phyloP scores from a whole-genome alignment of 2,888 invertebrate species.

The Argyra leucocephala region DNA sequence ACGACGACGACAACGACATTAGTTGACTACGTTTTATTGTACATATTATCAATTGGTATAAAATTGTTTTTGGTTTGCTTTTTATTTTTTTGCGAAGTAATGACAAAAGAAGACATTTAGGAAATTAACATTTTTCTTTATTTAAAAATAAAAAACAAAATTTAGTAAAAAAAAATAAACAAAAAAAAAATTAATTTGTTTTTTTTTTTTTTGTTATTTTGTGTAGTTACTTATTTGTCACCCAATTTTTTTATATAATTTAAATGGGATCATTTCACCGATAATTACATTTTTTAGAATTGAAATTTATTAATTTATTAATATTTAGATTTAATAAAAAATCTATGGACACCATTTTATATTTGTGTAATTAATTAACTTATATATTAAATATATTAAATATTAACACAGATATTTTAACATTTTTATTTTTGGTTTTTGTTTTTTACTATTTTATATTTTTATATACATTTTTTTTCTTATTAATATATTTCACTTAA shows the following conservation, averaged over 20 bases:
- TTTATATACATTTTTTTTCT: neutral
- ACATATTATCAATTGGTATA: neutral
- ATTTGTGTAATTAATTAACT: too few relatives aligned
- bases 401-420: constrained; percentile 14
- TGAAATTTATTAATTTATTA: constrained; percentile 17
- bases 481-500: neutral
- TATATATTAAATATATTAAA: neutral
- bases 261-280: constrained; percentile 30
- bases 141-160: too few relatives aligned
- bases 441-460: neutral
- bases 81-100: too few relatives aligned
- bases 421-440: constrained; percentile 14
- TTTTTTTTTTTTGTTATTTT: too few relatives aligned
- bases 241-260: constrained; percentile 15
- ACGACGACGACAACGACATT: neutral
- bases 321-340: constrained; percentile 13
- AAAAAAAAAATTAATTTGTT: too few relatives aligned
- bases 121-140: too few relatives aligned
- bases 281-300: constrained; percentile 28
- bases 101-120: too few relatives aligned
- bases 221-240: constrained; percentile 12
- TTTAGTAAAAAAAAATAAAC: too few relatives aligned
- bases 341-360: neutral
- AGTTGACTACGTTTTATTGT: neutral
- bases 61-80: too few relatives aligned